A percentile compares a stretch with the other conserved stretches of the same genome.
Evolutionary conservation across 2,797 vertebrate genomes (phyloP).

Genomic region (Zalophus californianus): DNA sequence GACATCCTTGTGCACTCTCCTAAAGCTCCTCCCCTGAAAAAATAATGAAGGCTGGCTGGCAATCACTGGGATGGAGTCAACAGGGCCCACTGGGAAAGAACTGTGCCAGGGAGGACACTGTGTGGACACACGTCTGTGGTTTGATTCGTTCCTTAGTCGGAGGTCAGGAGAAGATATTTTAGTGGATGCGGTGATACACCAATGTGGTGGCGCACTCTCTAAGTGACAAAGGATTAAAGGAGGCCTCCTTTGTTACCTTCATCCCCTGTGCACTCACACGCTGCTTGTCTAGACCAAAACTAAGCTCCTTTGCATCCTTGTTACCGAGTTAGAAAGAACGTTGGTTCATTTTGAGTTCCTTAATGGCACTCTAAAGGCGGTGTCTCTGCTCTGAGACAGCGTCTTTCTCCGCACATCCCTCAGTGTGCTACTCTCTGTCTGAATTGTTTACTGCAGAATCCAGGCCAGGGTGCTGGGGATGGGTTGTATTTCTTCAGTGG

Average conservation of each 20-base stretch:
- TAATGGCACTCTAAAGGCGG: neutral
- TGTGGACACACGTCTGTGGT: neutral
- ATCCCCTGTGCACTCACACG: neutral
- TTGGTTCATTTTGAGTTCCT: neutral
- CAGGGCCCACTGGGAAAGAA: neutral
- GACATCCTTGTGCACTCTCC: neutral
- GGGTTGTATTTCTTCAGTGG: constrained; percentile 35
- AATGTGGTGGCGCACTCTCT: no score
- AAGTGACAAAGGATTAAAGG: neutral
- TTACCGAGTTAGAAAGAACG: neutral
- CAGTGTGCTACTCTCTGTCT: neutral
- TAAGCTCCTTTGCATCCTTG: neutral
- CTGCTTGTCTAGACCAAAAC: neutral
- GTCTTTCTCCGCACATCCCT: neutral
- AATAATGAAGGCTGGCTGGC: neutral
- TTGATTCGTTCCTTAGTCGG: neutral
- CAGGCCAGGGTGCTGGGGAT: constrained; percentile 64
- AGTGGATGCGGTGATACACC: neutral
- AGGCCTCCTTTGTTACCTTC: neutral
- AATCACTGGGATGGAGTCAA: neutral
- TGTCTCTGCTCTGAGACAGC: neutral
- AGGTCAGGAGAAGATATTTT: neutral
- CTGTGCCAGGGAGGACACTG: fast-evolving
- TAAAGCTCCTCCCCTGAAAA: neutral
- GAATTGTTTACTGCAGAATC: constrained; percentile 43